Conservation (phyloP, 2,888 invertebrate genomes). For the Falcaria lacertinaria region DNA sequence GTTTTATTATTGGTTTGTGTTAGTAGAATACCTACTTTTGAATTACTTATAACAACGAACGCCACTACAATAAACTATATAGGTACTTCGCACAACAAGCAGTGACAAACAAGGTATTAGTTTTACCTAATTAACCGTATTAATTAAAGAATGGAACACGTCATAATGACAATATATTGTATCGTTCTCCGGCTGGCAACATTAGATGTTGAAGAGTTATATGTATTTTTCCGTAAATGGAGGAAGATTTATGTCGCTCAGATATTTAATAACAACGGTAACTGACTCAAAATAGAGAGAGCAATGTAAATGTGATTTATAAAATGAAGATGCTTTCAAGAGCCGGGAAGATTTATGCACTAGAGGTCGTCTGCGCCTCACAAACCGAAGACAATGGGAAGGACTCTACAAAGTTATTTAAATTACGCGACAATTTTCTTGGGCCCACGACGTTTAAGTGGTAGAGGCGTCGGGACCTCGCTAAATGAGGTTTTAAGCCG, state of each 20-base stretch:
- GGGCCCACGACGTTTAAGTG: constrained; percentile 62
- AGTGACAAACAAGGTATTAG: no score
- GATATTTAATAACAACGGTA: constrained; percentile 31
- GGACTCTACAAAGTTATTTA: constrained; percentile 67
- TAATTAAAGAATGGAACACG: no score
- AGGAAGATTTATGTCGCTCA: constrained; percentile 26
- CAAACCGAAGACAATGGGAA: constrained; percentile 56
- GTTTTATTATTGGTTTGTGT: no score
- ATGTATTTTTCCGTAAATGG: neutral
- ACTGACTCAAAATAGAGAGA: constrained; percentile 24
- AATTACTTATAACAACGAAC: no score
- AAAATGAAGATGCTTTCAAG: constrained; percentile 43
- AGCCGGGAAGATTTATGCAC: constrained; percentile 57
- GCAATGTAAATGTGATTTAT: constrained; percentile 30
- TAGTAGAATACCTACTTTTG: no score
- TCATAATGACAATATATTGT: no score
- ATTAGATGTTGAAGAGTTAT: no score
- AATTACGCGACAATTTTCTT: constrained; percentile 75
- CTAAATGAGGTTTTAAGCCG: constrained; percentile 75
- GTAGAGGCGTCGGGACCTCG: constrained; percentile 55
- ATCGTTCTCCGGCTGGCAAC: no score
- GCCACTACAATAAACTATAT: no score
- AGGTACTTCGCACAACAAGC: no score
- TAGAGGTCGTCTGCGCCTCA: constrained; percentile 41
- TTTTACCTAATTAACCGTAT: no score